Evolutionary conservation across 2,888 invertebrate genomes (phyloP).

Genomic region (Antheraea assamensis): DNA sequence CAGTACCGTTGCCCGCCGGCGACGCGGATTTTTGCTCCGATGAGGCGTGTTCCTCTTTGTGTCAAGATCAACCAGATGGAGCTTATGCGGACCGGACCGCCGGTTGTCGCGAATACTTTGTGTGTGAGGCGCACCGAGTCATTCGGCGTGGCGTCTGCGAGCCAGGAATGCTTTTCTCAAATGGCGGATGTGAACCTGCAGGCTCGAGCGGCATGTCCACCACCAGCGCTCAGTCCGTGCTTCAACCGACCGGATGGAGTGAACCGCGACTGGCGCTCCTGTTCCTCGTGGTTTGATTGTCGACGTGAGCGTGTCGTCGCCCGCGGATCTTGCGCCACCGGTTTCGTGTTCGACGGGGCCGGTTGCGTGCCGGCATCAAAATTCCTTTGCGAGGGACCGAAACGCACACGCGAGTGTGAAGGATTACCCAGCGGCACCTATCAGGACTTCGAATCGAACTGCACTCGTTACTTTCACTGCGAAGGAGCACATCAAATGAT

Average conservation of each 20-base stretch:
- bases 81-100: conserved; percentile 81
- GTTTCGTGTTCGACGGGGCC: conserved; percentile 76
- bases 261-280: conserved; percentile 74
- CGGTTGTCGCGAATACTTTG: conserved; percentile 82
- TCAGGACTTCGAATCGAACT: conserved; percentile 76
- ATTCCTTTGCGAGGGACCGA: conserved; percentile 76
- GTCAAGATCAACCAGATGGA: conserved; percentile 77
- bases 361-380: conserved; percentile 63
- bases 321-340: conserved; percentile 72
- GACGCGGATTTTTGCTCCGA: conserved; percentile 77
- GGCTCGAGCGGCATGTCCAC: conserved; percentile 67
- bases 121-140: conserved; percentile 78
- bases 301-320: conserved; percentile 66
- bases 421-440: conserved; percentile 80
- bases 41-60: conserved; percentile 74
- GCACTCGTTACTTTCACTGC: conserved; percentile 79
- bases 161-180: conserved; percentile 75
- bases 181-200: conserved; percentile 77
- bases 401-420: conserved; percentile 64
- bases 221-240: conserved; percentile 70
- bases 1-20: conserved; percentile 75
- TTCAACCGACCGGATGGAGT: conserved; percentile 70
- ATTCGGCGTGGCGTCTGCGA: conserved; percentile 81
- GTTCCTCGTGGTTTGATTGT: conserved; percentile 78
- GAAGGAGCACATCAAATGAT: conserved; percentile 63